Evolutionary conservation across 1,140 invertebrate species (phyloP).

Genomic region (Drosophila subobscura): DNA sequence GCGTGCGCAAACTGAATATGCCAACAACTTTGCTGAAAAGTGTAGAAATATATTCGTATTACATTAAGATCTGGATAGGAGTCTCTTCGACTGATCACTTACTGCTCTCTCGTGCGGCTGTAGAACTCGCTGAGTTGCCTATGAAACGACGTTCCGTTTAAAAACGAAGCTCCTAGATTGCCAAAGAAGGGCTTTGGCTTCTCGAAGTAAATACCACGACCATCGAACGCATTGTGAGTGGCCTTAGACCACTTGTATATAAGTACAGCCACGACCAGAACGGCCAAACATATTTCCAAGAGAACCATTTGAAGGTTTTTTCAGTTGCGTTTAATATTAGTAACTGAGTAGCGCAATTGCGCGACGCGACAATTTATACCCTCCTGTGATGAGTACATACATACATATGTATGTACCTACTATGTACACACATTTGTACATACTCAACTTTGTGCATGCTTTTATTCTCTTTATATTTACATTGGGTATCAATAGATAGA

Average conservation of each 20-base stretch:
- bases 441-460: too few relatives aligned
- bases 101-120: conserved; percentile 58
- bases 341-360: conserved; percentile 7
- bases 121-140: conserved; percentile 57
- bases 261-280: conserved; percentile 20
- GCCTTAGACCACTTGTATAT: conserved; percentile 60
- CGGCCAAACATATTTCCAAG: conserved; percentile 30
- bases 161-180: conserved; percentile 62
- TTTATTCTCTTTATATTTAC: too few relatives aligned
- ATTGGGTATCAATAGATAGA: too few relatives aligned
- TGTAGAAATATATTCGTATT: not conserved
- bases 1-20: conserved; percentile 84
- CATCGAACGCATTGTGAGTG: conserved; percentile 72
- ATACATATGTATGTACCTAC: not conserved
- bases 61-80: conserved; percentile 7
- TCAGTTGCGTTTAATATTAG: not conserved
- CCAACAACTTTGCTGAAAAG: conserved; percentile 84
- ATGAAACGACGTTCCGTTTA: conserved; percentile 55
- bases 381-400: not conserved
- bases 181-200: conserved; percentile 80
- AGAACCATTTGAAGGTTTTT: conserved; percentile 16
- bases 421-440: too few relatives aligned
- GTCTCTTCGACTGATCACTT: conserved; percentile 12
- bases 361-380: conserved; percentile 19
- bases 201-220: conserved; percentile 68